These are phyloP conservation scores for Mobula hypostoma DNA, from an alignment of 2,113 vertebrate species.

Conservation along the genomic window DNA sequence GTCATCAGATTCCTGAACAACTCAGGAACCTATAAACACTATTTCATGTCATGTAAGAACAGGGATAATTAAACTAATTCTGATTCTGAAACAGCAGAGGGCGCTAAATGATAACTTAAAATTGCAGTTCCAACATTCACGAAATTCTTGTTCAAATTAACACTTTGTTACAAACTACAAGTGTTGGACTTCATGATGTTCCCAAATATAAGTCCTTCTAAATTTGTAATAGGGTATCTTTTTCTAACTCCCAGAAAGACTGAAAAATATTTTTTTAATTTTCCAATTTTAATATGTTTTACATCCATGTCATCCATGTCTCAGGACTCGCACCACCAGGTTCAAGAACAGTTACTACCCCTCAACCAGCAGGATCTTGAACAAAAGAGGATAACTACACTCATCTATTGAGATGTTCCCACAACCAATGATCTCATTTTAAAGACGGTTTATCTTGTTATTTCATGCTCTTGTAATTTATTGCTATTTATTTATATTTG, in stretches of 20 bases:
- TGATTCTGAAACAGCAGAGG: conserved; percentile 20
- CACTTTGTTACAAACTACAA: neutral
- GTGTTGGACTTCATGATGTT: neutral
- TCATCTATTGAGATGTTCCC: too few species aligned
- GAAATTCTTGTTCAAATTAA: neutral
- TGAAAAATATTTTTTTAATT: neutral
- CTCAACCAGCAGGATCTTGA: too few species aligned
- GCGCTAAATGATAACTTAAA: conserved; percentile 26
- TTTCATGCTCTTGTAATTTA: too few species aligned
- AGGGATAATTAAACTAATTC: too few species aligned
- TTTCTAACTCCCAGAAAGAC: neutral
- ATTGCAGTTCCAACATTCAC: neutral
- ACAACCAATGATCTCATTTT: too few species aligned
- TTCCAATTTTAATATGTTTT: neutral
- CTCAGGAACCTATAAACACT: too few species aligned
- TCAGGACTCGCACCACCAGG: too few species aligned
- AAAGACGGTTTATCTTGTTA: too few species aligned
- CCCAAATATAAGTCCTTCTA: neutral
- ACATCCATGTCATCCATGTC: neutral
- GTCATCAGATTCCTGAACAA: neutral
- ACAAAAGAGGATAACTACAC: too few species aligned
- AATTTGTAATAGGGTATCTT: neutral
- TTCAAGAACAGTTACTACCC: too few species aligned
- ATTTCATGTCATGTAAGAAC: too few species aligned
- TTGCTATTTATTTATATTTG: too few species aligned